phyloP scores from a whole-genome alignment of 2,797 vertebrate genomes.

The Loris lydekkerianus region DNA sequence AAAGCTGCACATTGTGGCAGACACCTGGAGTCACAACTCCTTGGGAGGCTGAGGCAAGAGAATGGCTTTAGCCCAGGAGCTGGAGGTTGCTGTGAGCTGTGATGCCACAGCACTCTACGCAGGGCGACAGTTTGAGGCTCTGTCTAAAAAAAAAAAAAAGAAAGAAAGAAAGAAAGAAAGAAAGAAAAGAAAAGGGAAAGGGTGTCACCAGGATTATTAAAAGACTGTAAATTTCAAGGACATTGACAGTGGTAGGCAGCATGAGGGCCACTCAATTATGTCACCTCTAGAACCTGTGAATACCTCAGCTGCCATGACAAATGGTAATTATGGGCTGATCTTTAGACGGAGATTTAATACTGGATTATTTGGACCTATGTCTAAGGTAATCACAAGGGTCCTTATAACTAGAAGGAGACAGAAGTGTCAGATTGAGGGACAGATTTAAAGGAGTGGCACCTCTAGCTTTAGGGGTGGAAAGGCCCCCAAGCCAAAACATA shows the following conservation, averaged over 20 bases:
- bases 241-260: not conserved
- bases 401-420: not conserved
- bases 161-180: too few relatives aligned
- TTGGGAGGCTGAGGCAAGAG: too few relatives aligned
- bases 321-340: not conserved
- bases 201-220: not conserved
- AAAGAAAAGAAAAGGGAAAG: not conserved
- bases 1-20: too few relatives aligned
- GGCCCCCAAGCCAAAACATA: not conserved
- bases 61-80: too few relatives aligned
- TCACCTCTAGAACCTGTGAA: not conserved
- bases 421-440: not conserved
- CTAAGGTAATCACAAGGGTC: not conserved
- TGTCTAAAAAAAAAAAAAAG: too few relatives aligned
- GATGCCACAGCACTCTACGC: too few relatives aligned
- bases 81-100: too few relatives aligned
- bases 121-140: too few relatives aligned
- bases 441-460: not conserved
- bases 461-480: not conserved
- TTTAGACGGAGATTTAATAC: not conserved
- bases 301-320: not conserved
- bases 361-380: not conserved
- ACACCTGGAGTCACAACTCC: too few relatives aligned
- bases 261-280: not conserved
- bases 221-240: slow-evolving; percentile 28